Percentiles rank a stretch among this genome's conserved stretches.
phyloP scores from a whole-genome alignment of 2,888 invertebrate species.

The Himalopsyche tibetana region DNA sequence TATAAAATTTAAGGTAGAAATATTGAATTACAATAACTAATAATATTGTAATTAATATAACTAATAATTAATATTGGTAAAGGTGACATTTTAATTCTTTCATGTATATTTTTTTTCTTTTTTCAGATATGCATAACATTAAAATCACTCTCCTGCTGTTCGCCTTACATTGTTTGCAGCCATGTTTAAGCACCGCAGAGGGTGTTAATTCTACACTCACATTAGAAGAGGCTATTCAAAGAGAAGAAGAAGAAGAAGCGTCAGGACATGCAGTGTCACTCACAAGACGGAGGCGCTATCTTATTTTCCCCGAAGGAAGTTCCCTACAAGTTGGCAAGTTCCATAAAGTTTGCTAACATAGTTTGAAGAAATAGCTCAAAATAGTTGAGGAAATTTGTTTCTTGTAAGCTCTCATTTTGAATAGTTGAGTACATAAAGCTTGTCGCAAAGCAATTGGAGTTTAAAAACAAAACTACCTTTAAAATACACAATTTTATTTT shows the following conservation, averaged over 20 bases:
- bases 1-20: too few relatives aligned
- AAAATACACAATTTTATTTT: not conserved
- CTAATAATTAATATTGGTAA: too few relatives aligned
- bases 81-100: too few relatives aligned
- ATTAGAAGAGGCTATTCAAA: conserved; percentile 53
- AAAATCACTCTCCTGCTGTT: not conserved
- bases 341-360: not conserved
- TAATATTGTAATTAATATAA: too few relatives aligned
- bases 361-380: conserved; percentile 11
- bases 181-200: not conserved
- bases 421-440: not conserved
- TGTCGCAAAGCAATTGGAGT: not conserved
- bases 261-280: conserved; percentile 57
- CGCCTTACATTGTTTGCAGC: not conserved
- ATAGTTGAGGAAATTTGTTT: not conserved
- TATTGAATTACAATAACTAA: too few relatives aligned
- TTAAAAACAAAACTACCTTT: not conserved
- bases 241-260: conserved; percentile 66
- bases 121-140: not conserved
- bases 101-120: not conserved
- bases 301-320: conserved; percentile 79
- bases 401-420: too few relatives aligned
- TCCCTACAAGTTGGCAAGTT: conserved; percentile 78
- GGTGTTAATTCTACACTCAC: conserved; percentile 13
- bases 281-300: conserved; percentile 74